A percentile compares a stretch with the other conserved stretches of the same genome.
phyloP scores from a whole-genome alignment of 2,888 invertebrate species.

The Hirtodrosophila trivittata region DNA sequence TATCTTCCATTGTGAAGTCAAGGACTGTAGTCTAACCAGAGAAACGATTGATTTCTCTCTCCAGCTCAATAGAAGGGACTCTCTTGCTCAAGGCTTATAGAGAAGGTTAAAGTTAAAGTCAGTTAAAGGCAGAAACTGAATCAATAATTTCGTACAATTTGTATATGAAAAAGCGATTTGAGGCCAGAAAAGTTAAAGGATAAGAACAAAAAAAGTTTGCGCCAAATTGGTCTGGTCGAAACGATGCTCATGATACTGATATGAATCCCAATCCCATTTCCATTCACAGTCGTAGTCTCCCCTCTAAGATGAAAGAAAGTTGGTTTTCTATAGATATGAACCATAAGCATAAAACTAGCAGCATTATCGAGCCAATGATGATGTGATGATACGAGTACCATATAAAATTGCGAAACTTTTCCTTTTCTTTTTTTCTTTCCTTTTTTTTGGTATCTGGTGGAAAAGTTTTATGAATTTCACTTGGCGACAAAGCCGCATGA shows the following conservation, averaged over 20 bases:
- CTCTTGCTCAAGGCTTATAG: too few species aligned
- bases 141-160: constrained; percentile 56
- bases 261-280: constrained; percentile 3
- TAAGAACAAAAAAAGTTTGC: constrained; percentile 20
- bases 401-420: constrained; percentile 79
- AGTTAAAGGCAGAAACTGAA: constrained; percentile 23
- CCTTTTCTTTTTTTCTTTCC: constrained; percentile 21
- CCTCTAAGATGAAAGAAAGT: constrained; percentile 9
- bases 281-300: not conserved
- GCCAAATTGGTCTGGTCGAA: constrained; percentile 28
- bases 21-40: too few species aligned
- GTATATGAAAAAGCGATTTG: constrained; percentile 60
- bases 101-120: too few species aligned
- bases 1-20: too few species aligned
- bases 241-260: constrained; percentile 21
- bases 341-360: constrained; percentile 66
- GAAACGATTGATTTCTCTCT: too few species aligned
- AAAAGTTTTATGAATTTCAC: constrained; percentile 52
- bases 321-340: constrained; percentile 57
- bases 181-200: constrained; percentile 35
- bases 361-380: constrained; percentile 79
- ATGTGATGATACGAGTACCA: constrained; percentile 74
- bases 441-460: constrained; percentile 21
- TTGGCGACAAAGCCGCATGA: constrained; percentile 62
- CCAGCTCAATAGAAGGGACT: too few species aligned